A percentile compares a stretch with the other conserved stretches of the same genome.
These are phyloP conservation scores for Origma solitaria DNA, from an alignment of 2,113 vertebrate genomes.

Conservation along the genomic window DNA sequence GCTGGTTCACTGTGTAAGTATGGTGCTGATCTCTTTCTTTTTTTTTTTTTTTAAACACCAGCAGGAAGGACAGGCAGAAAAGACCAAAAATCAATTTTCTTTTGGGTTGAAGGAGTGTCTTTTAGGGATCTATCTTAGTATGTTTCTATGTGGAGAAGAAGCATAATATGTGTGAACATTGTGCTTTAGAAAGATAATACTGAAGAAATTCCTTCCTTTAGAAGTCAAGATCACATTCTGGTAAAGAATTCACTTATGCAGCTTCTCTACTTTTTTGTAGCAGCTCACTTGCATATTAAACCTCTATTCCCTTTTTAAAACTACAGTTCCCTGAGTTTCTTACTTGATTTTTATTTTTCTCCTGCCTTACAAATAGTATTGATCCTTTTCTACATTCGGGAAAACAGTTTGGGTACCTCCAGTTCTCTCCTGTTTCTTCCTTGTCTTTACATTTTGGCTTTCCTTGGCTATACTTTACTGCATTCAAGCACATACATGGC, in stretches of 20 bases:
- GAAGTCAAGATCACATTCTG: not conserved
- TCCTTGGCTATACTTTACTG: not conserved
- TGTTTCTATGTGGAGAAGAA: not conserved
- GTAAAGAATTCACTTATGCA: not conserved
- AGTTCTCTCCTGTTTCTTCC: not conserved
- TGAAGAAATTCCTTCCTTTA: not conserved
- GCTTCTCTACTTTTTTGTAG: not conserved
- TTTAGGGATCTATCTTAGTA: not conserved
- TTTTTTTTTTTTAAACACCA: not conserved
- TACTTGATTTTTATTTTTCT: not conserved
- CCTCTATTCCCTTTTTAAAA: not conserved
- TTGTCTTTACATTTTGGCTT: not conserved
- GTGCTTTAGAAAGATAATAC: not conserved
- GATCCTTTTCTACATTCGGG: not conserved
- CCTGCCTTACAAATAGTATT: not conserved
- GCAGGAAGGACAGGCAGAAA: not conserved
- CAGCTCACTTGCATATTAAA: not conserved
- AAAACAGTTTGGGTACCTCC: not conserved
- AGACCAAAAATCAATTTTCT: not conserved
- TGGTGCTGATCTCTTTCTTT: not conserved
- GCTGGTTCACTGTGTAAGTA: constrained; percentile 86
- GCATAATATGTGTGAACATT: not conserved
- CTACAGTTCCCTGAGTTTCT: not conserved
- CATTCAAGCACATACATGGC: not conserved
- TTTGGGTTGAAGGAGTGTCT: not conserved